Evolutionary conservation across 1,140 invertebrate species (phyloP), one percentile per base, ranked within the genome.

Genomic region (Marisa cornuarietis): DNA sequence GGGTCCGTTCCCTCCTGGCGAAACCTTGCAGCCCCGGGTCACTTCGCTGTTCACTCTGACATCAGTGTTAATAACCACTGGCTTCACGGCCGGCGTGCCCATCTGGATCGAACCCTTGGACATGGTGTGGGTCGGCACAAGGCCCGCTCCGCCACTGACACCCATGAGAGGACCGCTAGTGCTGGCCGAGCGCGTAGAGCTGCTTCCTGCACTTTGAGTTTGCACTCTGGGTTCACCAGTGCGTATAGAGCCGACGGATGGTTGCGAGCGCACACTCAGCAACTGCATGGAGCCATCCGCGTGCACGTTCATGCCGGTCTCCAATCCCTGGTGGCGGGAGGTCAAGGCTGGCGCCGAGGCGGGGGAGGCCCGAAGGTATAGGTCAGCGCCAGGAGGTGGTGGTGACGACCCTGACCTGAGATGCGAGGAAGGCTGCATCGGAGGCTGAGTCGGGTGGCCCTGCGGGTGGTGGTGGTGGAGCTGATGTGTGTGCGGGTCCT

Each of bases 61-160:
- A 18, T 65, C 76, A 1, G 24, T 65, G 54, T 31, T n/a, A 11
- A 58, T 14, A 11, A n/a, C 24, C n/a, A 26, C 62, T n/a, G 74
- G 24, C 51, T 77, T 77, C 18, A 77, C 76, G 49, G 76, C 76
- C 14, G 76, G 76, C 7, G 76, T 77, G 20, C 76, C 76, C 63
- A 77, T 63, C 58, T 77, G 76, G 54, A 77, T 77, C 22, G 76
- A 77, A 14, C 76, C 76, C 68, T 77, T 77, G 18, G 31, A 49
- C 20, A 26, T 11, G 7, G 63, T 13, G 11, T 42, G 63, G 11
- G 24, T 54, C 1, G 74, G 61, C 5, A n/a, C 26, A 42, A 77
- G 63, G 18, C 76, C 76, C 24, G 76, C 63, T n/a, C 22, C 63
- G 10, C 24, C 51, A 65, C 49, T 52, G 3, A 20, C 63, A 31